Conservation (phyloP, 2,888 invertebrate genomes). For the Polydrusus tereticollis region DNA sequence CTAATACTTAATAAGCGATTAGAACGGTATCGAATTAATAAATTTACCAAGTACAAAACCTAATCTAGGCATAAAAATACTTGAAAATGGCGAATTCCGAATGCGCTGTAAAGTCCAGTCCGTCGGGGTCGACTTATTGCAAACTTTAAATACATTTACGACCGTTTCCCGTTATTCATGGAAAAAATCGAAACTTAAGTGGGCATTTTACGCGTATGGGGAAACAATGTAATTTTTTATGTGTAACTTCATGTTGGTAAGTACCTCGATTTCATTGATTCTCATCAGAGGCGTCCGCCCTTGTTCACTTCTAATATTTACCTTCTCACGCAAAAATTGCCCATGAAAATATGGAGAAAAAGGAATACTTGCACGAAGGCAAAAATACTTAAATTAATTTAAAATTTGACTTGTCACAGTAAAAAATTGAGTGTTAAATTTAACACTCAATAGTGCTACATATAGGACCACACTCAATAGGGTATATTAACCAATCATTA, state of each 20-base stretch:
- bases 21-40: not conserved
- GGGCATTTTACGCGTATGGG: not conserved
- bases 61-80: not conserved
- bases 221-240: constrained; percentile 22
- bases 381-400: no score
- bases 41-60: not conserved
- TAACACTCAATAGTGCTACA: no score
- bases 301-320: not conserved
- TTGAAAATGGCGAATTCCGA: not conserved
- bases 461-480: no score
- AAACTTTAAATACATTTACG: constrained; percentile 14
- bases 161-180: constrained; percentile 11
- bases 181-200: constrained; percentile 12
- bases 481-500: no score
- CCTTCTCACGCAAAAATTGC: no score
- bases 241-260: constrained; percentile 3
- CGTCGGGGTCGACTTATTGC: not conserved
- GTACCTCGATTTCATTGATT: constrained; percentile 21
- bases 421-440: no score
- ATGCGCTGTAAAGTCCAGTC: not conserved
- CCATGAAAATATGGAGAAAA: no score
- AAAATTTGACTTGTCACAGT: no score
- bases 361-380: no score
- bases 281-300: not conserved
- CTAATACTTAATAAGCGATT: not conserved